phyloP scores from a whole-genome alignment of 2,888 invertebrate genomes.

The Drosophila stalkeri region DNA sequence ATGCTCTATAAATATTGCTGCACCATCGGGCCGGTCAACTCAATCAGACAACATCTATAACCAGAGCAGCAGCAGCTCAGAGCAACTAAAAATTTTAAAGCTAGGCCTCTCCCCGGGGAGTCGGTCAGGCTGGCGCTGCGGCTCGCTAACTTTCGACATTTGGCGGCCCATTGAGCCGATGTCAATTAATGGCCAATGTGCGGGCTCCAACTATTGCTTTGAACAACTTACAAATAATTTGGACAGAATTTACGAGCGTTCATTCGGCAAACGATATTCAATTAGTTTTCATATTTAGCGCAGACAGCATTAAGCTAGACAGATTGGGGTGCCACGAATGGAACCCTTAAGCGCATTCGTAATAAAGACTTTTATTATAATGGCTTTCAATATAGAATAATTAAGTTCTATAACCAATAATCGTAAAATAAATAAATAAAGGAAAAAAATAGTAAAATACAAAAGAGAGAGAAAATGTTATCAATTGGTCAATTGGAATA shows the following conservation, averaged over 20 bases:
- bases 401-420: too few relatives aligned
- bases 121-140: background rate
- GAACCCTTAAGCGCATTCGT: background rate
- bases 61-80: conserved; percentile 7
- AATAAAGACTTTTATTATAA: background rate
- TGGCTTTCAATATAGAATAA: too few relatives aligned
- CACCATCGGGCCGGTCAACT: conserved; percentile 38
- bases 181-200: conserved; percentile 37
- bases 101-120: background rate
- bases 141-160: conserved; percentile 41
- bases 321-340: background rate
- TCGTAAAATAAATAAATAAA: too few relatives aligned
- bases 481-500: too few relatives aligned
- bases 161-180: conserved; percentile 38
- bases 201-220: conserved; percentile 1
- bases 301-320: background rate
- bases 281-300: background rate
- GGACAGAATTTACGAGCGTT: conserved; percentile 12
- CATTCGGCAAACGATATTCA: conserved; percentile 4
- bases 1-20: conserved; percentile 52
- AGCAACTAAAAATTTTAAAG: background rate
- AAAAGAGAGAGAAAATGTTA: too few relatives aligned
- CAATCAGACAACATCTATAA: conserved; percentile 32
- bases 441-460: too few relatives aligned
- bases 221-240: conserved; percentile 23